phyloP scores from a whole-genome alignment of 2,113 vertebrate genomes.

The Ia io region DNA sequence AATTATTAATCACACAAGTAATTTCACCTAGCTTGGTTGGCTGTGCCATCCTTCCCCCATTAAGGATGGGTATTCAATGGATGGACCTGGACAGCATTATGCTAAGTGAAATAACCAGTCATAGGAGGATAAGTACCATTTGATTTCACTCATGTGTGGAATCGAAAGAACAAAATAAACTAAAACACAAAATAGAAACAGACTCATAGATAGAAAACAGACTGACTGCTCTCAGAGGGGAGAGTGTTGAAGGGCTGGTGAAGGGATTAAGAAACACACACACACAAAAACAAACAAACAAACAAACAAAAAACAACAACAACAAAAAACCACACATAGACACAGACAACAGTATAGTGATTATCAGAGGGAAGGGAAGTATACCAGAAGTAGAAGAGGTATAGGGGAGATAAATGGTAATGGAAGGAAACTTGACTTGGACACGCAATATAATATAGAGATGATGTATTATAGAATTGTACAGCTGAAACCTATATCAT shows the following conservation, averaged over 20 bases:
- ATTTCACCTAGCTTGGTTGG: neutral
- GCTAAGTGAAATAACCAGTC: neutral
- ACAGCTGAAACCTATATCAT: neutral
- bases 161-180: neutral
- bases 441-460: neutral
- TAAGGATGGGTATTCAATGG: neutral
- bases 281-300: neutral
- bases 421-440: neutral
- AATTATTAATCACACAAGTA: conserved; percentile 26
- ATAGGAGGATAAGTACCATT: neutral
- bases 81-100: neutral
- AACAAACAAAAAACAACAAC: no score
- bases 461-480: neutral
- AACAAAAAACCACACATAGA: neutral
- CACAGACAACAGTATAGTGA: neutral
- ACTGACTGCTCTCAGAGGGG: neutral
- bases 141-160: neutral
- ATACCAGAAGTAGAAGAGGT: neutral
- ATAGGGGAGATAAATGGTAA: neutral
- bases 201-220: neutral
- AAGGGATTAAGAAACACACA: neutral
- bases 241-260: neutral
- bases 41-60: neutral
- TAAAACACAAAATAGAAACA: neutral
- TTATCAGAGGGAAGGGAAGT: neutral